Evolutionary conservation across 2,113 vertebrate genomes (phyloP).

Genomic region (Bos indicus): DNA sequence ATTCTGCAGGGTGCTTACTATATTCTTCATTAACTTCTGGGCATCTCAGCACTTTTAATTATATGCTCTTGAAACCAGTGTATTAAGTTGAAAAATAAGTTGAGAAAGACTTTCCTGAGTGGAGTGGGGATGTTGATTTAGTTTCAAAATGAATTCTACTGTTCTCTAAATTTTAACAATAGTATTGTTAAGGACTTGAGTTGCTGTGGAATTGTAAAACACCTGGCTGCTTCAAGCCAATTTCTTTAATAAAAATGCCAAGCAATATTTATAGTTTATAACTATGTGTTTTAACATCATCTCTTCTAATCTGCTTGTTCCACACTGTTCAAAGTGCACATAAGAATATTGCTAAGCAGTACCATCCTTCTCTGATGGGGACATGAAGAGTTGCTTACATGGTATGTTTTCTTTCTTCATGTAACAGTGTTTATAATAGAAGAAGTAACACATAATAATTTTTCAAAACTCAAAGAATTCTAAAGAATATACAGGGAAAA

Average conservation of each 20-base stretch:
- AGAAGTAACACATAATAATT: neutral
- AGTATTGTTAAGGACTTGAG: neutral
- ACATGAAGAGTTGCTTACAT: neutral
- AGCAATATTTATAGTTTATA: neutral
- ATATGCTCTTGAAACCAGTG: neutral
- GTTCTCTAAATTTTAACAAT: neutral
- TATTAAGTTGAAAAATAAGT: conserved; percentile 15
- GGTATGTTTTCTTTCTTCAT: neutral
- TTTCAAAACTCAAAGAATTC: neutral
- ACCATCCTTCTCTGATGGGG: neutral
- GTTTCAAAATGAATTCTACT: conserved; percentile 1
- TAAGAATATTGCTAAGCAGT: neutral
- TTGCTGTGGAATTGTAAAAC: neutral
- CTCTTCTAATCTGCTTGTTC: neutral
- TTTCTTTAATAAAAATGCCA: neutral
- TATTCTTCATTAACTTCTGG: conserved; percentile 37
- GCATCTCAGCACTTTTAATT: conserved; percentile 36
- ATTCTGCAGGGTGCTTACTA: neutral
- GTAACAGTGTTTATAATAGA: neutral
- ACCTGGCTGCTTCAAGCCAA: neutral
- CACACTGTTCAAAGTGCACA: rapidly evolving
- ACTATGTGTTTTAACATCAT: neutral
- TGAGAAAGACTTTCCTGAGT: neutral
- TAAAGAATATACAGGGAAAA: neutral
- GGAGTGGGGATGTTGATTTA: neutral